Conservation (phyloP, 2,797 vertebrate species). For the Tinamus major region DNA sequence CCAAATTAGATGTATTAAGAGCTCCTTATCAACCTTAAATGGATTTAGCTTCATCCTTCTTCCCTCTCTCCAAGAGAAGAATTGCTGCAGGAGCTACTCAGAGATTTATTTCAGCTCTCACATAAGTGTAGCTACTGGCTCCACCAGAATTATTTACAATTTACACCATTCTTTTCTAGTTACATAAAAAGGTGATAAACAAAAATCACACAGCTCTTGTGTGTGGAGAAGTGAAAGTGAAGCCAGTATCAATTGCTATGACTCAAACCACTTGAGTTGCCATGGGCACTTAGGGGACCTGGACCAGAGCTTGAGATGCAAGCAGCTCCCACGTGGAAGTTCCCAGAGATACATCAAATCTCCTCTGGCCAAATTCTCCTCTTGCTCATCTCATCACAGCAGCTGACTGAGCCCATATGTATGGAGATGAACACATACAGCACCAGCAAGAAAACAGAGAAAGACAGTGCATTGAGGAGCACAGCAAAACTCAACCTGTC, state of each 20-base stretch:
- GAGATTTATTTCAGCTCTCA: background rate
- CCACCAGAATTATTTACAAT: background rate
- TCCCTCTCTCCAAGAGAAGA: background rate
- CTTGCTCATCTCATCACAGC: background rate
- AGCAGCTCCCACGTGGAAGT: background rate
- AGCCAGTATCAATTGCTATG: background rate
- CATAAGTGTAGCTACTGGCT: background rate
- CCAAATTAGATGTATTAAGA: background rate
- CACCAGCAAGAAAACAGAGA: background rate
- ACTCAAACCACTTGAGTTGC: background rate
- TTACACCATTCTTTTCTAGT: background rate
- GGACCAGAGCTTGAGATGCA: background rate
- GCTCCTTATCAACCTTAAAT: background rate
- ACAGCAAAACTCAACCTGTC: background rate
- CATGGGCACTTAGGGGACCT: background rate
- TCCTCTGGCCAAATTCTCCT: background rate
- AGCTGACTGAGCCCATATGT: background rate
- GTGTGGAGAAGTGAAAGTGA: background rate
- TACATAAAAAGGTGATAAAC: background rate
- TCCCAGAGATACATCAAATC: background rate
- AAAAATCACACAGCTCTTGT: background rate
- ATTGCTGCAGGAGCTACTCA: background rate
- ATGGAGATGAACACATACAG: background rate
- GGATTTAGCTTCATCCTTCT: background rate
- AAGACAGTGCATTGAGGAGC: background rate